A percentile compares a stretch with the other conserved stretches of the same genome.
Evolutionary conservation across 2,888 invertebrate species (phyloP).

Genomic region (Eledone cirrhosa): DNA sequence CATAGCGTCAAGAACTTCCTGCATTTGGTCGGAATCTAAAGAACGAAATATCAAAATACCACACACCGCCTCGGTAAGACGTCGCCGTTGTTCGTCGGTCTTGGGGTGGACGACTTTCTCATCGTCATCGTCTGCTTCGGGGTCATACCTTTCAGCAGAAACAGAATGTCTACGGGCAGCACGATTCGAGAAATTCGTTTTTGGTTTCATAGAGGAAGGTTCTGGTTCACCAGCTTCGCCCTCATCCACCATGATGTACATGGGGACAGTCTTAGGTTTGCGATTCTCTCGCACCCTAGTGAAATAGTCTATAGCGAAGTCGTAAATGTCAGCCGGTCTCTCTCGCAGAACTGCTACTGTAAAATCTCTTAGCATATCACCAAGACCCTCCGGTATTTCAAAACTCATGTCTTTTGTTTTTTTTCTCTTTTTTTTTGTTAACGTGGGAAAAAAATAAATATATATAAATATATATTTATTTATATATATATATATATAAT

Average conservation of each 20-base stretch:
- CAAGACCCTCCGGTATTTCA: slow-evolving; percentile 65
- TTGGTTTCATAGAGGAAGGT: slow-evolving; percentile 58
- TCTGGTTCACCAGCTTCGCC: slow-evolving; percentile 64
- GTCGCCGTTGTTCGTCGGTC: slow-evolving; percentile 63
- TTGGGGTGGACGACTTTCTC: slow-evolving; percentile 63
- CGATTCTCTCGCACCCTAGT: slow-evolving; percentile 59
- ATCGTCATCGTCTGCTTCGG: slow-evolving; percentile 64
- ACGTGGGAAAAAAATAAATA: too few relatives aligned
- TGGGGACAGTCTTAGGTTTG: slow-evolving; percentile 60
- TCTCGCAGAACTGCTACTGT: slow-evolving; percentile 65
- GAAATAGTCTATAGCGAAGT: slow-evolving; percentile 66
- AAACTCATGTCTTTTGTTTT: slow-evolving; percentile 53
- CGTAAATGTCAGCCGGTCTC: slow-evolving; percentile 61
- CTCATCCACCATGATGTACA: slow-evolving; percentile 66
- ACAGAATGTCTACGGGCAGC: slow-evolving; percentile 65
- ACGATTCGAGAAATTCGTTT: slow-evolving; percentile 51
- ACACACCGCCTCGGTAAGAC: slow-evolving; percentile 60
- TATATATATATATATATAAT: too few relatives aligned
- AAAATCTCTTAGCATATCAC: slow-evolving; percentile 65
- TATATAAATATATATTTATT: too few relatives aligned
- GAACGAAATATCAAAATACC: slow-evolving; percentile 64
- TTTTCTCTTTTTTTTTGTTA: neutral
- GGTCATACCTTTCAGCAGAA: slow-evolving; percentile 65
- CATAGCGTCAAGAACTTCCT: slow-evolving; percentile 67
- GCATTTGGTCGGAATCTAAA: slow-evolving; percentile 65